phyloP scores from a whole-genome alignment of 1,140 invertebrate species.

The Zaprionus lachaisei region DNA sequence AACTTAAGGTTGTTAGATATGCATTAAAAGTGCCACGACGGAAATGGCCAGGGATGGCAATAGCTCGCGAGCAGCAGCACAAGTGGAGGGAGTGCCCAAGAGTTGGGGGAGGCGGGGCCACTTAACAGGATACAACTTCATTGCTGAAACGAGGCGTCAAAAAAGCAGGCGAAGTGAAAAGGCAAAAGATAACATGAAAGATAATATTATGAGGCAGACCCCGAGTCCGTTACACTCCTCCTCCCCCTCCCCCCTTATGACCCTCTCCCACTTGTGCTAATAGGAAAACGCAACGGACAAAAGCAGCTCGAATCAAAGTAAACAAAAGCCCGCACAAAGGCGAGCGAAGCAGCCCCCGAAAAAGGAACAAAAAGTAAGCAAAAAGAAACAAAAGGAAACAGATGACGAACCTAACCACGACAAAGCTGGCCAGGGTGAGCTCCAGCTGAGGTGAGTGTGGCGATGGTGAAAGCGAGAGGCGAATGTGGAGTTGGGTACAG shows the following conservation, averaged over 20 bases:
- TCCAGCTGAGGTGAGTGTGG: constrained; percentile 35
- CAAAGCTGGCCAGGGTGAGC: constrained; percentile 44
- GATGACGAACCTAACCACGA: constrained; percentile 59
- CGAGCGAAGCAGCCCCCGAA: constrained; percentile 5
- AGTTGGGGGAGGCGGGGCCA: constrained; percentile 34
- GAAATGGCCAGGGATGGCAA: constrained; percentile 25
- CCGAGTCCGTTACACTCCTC: constrained; percentile 8
- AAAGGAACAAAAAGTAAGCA: constrained; percentile 7
- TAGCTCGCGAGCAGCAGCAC: not conserved
- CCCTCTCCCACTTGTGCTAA: constrained; percentile 3
- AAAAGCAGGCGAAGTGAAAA: constrained; percentile 65
- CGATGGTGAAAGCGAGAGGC: not conserved
- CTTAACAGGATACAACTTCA: constrained; percentile 80
- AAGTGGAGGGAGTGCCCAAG: not conserved
- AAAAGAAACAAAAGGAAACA: constrained; percentile 5
- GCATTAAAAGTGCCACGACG: constrained; percentile 67
- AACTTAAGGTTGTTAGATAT: constrained; percentile 73
- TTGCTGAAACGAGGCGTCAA: constrained; percentile 64
- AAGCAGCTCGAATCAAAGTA: constrained; percentile 45
- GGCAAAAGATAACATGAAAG: constrained; percentile 80
- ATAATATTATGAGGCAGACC: constrained; percentile 69
- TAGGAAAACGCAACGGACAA: constrained; percentile 38
- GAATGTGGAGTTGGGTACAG: not conserved
- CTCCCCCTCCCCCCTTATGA: not conserved
- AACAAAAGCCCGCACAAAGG: constrained; percentile 46